phyloP scores from a whole-genome alignment of 2,113 vertebrate species.

The Clarias batrachus region DNA sequence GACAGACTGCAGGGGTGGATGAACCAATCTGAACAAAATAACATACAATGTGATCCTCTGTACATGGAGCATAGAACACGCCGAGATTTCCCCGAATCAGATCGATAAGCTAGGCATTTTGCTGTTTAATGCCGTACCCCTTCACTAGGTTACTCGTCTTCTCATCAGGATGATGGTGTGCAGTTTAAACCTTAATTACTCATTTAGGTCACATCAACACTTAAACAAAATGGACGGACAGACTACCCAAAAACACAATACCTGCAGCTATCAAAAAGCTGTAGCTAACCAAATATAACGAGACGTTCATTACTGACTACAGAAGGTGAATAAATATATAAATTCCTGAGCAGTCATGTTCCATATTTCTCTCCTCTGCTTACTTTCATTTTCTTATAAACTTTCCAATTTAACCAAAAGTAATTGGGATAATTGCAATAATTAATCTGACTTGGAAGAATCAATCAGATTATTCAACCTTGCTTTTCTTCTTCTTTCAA shows the following conservation, averaged over 20 bases:
- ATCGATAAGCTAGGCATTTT: too few species aligned
- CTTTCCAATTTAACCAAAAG: too few species aligned
- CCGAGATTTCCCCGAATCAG: too few species aligned
- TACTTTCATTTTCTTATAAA: too few species aligned
- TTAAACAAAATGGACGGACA: conserved; percentile 33
- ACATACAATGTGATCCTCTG: too few species aligned
- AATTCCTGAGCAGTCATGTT: background rate
- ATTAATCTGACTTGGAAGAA: background rate
- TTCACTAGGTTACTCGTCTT: too few species aligned
- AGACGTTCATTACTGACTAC: background rate
- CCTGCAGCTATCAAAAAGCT: background rate
- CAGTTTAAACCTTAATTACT: too few species aligned
- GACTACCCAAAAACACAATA: background rate
- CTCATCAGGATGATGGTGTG: too few species aligned
- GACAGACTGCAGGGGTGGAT: background rate
- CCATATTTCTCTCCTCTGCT: background rate
- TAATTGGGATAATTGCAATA: background rate
- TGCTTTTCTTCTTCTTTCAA: too few species aligned
- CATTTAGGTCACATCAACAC: too few species aligned
- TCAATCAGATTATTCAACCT: background rate
- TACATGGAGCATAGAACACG: conserved; percentile 14
- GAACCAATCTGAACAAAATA: too few species aligned
- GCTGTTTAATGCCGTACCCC: too few species aligned
- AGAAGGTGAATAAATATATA: background rate
- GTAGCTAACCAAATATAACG: background rate